Conservation (phyloP, 2,888 invertebrate genomes). For the Candidula unifasciata region DNA sequence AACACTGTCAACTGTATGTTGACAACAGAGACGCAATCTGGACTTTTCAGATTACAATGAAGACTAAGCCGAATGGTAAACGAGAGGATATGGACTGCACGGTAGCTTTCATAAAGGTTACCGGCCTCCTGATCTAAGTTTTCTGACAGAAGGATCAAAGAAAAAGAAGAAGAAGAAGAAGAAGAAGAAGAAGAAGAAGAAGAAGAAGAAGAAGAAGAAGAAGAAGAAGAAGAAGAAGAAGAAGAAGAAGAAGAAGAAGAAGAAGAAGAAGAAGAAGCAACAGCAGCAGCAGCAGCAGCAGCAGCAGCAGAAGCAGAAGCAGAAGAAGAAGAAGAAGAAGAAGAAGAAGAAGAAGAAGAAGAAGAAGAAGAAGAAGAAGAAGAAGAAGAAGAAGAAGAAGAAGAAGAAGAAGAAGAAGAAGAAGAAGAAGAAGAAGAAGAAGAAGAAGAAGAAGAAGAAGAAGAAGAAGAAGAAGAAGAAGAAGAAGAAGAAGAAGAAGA, state of each 20-base stretch:
- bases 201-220: neutral
- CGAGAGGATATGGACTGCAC: too few relatives aligned
- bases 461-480: neutral
- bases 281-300: too few relatives aligned
- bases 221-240: slow-evolving; percentile 19
- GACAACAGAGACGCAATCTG: too few relatives aligned
- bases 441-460: neutral
- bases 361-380: slow-evolving; percentile 6
- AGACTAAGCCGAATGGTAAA: too few relatives aligned
- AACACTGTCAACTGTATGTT: too few relatives aligned
- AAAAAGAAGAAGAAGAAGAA: neutral
- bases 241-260: slow-evolving; percentile 16
- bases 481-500: neutral
- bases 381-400: neutral
- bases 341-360: neutral
- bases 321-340: too few relatives aligned
- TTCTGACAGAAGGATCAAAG: too few relatives aligned
- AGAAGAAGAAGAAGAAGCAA: slow-evolving; percentile 26
- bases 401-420: neutral
- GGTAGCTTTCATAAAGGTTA: too few relatives aligned
- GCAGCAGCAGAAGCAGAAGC: too few relatives aligned
- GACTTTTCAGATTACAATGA: too few relatives aligned
- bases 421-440: neutral
- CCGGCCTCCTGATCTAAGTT: too few relatives aligned
- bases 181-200: slow-evolving; percentile 20